Percentiles rank a stretch among this genome's conserved stretches.
Conservation (phyloP, 2,113 vertebrate genomes). For the Poicephalus gulielmi region DNA sequence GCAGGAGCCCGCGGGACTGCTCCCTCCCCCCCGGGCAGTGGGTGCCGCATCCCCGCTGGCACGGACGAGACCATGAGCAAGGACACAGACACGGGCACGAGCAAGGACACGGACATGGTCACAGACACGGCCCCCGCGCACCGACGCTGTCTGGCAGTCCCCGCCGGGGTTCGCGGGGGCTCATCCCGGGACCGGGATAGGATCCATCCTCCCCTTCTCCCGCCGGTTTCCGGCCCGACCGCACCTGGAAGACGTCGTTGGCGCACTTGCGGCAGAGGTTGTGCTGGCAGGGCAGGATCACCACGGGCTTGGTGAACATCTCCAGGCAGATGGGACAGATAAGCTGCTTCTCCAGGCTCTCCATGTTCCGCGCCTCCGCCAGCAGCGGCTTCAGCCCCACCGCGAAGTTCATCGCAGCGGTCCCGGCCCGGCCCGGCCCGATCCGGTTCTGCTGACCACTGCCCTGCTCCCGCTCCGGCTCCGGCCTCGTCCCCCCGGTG, state of each 20-base stretch:
- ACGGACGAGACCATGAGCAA: not conserved
- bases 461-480: not conserved
- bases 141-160: not conserved
- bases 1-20: not conserved
- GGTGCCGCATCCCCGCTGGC: not conserved
- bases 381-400: slow-evolving; percentile 82
- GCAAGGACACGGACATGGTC: not conserved
- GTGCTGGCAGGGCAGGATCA: slow-evolving; percentile 97
- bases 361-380: slow-evolving; percentile 82
- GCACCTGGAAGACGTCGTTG: slow-evolving; percentile 89
- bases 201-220: not conserved
- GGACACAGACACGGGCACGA: too few species aligned
- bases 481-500: not conserved
- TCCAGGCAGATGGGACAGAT: slow-evolving; percentile 98
- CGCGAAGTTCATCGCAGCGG: slow-evolving; percentile 84
- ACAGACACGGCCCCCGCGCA: not conserved
- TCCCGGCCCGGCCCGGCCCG: not conserved
- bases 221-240: not conserved
- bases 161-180: not conserved
- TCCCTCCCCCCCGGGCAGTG: not conserved
- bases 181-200: not conserved
- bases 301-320: slow-evolving; percentile 96
- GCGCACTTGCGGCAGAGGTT: slow-evolving; percentile 96
- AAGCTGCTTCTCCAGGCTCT: slow-evolving; percentile 95
- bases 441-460: not conserved